Conservation (phyloP, 2,113 vertebrate genomes). For the Bothrops jararaca region DNA sequence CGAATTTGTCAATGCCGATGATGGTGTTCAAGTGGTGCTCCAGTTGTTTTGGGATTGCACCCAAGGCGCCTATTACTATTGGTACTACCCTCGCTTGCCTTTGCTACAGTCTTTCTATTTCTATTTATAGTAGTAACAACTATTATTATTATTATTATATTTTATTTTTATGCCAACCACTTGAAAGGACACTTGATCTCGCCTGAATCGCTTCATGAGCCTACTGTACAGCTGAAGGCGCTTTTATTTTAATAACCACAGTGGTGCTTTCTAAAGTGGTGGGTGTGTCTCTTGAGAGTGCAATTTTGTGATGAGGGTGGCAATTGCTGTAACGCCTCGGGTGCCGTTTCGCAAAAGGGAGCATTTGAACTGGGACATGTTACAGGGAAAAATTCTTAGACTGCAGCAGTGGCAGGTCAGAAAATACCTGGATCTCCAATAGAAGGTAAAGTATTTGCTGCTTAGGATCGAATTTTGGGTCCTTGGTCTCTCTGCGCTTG, state of each 20-base stretch:
- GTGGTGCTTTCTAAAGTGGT: not conserved
- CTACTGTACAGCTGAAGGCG: not conserved
- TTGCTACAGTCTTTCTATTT: no score
- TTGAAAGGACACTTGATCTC: not conserved
- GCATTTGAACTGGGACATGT: not conserved
- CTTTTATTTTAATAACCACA: not conserved
- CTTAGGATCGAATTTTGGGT: not conserved
- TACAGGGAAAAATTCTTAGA: not conserved
- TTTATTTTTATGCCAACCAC: not conserved
- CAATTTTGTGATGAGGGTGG: not conserved
- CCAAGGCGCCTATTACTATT: no score
- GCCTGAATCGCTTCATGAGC: not conserved
- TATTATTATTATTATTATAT: no score
- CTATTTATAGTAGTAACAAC: no score
- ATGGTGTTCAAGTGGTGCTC: no score
- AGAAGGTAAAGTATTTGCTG: not conserved
- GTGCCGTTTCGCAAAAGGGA: not conserved
- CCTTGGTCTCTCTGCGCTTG: not conserved
- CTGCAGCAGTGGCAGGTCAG: not conserved
- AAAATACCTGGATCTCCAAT: not conserved
- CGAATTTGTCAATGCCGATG: no score
- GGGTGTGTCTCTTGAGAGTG: not conserved
- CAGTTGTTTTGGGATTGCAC: no score
- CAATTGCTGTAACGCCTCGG: not conserved
- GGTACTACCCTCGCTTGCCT: no score